These are phyloP conservation scores for Scatophagus argus DNA, from an alignment of 2,113 vertebrate species.

Conservation along the genomic window DNA sequence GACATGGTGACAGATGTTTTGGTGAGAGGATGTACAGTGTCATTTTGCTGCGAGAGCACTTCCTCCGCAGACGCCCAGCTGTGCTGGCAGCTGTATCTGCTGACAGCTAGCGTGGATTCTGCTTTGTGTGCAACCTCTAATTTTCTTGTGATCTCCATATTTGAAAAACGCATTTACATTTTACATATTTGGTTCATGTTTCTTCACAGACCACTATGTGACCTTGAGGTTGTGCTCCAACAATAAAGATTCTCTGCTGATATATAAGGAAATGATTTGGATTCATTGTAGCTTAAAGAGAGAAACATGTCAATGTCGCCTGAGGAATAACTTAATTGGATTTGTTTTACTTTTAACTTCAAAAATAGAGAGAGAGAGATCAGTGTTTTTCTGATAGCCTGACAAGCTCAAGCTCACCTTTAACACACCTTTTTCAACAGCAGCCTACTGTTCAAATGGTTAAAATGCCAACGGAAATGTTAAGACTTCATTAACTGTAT, in stretches of 20 bases:
- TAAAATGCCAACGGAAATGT: constrained; percentile 31
- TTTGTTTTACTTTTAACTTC: constrained; percentile 16
- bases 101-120: constrained; percentile 52
- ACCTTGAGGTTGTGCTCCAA: constrained; percentile 9
- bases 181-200: constrained; percentile 19
- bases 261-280: neutral
- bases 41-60: constrained; percentile 57
- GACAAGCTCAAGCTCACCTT: constrained; percentile 29
- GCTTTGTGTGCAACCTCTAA: constrained; percentile 55
- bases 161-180: constrained; percentile 31
- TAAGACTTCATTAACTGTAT: constrained; percentile 51
- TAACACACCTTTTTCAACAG: constrained; percentile 6
- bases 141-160: constrained; percentile 39
- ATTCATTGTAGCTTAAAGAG: neutral
- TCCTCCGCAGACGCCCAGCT: constrained; percentile 69
- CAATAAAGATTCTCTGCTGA: neutral
- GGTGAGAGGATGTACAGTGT: constrained; percentile 39
- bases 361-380: constrained; percentile 4
- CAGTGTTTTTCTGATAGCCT: constrained; percentile 20
- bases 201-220: neutral
- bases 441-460: constrained; percentile 1
- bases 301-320: neutral
- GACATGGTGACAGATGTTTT: constrained; percentile 72
- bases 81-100: constrained; percentile 69
- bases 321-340: constrained; percentile 17